Percentiles rank a stretch among this genome's conserved stretches.
phyloP scores from a whole-genome alignment of 2,113 vertebrate species.

The Oreocharis arfaki region DNA sequence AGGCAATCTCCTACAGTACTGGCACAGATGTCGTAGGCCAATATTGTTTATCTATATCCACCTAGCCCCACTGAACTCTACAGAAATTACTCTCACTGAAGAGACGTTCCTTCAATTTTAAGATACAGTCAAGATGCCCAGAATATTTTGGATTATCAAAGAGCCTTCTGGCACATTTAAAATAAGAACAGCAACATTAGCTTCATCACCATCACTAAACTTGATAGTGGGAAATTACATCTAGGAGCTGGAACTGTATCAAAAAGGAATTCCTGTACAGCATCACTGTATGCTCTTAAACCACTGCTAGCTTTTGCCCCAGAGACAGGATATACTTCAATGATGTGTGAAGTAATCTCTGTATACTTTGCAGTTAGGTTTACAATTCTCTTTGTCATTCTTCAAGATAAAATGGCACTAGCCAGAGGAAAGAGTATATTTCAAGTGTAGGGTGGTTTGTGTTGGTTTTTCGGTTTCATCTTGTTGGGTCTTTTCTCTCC shows the following conservation, averaged over 20 bases:
- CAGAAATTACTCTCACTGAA: not conserved
- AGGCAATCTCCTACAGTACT: not conserved
- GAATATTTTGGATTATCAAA: conserved; percentile 26
- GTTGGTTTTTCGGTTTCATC: not conserved
- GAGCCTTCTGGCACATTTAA: conserved; percentile 3
- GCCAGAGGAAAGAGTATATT: not conserved
- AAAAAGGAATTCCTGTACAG: not conserved
- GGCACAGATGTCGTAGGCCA: not conserved
- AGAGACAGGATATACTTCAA: conserved; percentile 33
- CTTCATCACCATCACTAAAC: not conserved
- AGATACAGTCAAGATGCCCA: not conserved
- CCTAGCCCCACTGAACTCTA: not conserved
- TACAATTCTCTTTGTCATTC: not conserved
- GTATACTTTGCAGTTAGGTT: not conserved
- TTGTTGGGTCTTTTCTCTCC: rapidly evolving
- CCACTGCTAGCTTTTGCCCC: conserved; percentile 1
- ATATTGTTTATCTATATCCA: not conserved
- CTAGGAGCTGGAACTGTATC: not conserved
- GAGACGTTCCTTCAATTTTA: not conserved
- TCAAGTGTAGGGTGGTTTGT: not conserved
- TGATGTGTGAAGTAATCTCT: conserved; percentile 11
- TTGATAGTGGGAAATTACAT: conserved; percentile 8
- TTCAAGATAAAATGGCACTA: not conserved
- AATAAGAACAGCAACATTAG: not conserved
- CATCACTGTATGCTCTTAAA: not conserved